Base-by-base conservation (phyloP, 2,113 vertebrate species). In the Actenoides hombroni region DNA sequence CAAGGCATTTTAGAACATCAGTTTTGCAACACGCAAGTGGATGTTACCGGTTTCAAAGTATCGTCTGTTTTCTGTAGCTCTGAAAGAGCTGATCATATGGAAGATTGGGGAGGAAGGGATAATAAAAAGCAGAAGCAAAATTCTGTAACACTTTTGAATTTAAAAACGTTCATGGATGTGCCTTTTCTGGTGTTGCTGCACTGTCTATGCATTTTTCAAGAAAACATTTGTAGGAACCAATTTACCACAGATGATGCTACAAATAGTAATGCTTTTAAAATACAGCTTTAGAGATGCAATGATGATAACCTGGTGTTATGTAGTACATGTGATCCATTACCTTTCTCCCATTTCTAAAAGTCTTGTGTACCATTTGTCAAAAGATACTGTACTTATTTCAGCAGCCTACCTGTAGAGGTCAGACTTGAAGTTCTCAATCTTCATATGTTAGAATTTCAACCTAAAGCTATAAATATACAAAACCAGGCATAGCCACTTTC, bases 351-450 rank as follows among this genome's bases (percentile, higher is more conserved):
- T 42, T 21, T 68, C 11, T 87, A 12, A 21, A 65, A 28, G 33
- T 80, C 46, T 21, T 1, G 1, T n/a, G 9, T 63, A 56, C 21
- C 10, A 9, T 46, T 80, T 40, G 28, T 0, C 31, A 46, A 48
- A 86, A 69, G 60, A 70, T n/a, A 29, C 65, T 24, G 56, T 40
- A 88, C 65, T 44, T 86, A 91, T 95, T 98, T 94, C 97, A 80
- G 29, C 73, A 85, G 68, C 59, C 70, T 63, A 86, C 98, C 99
- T 98, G 98, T 97, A 95, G 98, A 97, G 98, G 99, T 98, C 98
- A 98, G 98, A 93, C 98, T 98, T 97, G 97, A 98, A 97, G 91
- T 96, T 97, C 78, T 79, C 78, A 92, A 63, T 69, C n/a, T 91
- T 87, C 77, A 28, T 73, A 13, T 33, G 63, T 14, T 69, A 48